Evolutionary conservation across 2,888 invertebrate genomes (phyloP).

Genomic region (Pecten maximus): DNA sequence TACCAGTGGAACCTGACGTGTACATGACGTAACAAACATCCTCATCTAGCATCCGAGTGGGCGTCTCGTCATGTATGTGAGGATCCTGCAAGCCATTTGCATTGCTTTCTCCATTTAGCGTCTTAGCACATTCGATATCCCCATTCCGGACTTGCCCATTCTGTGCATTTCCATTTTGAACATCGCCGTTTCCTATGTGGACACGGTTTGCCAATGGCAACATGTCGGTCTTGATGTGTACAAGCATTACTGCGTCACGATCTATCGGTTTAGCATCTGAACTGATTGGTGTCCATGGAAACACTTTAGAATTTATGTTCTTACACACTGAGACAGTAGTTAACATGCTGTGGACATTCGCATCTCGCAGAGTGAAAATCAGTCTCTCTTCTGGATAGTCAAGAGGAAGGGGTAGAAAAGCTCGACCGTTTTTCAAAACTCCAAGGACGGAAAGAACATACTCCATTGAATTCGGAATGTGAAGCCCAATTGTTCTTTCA

Average conservation of each 20-base stretch:
- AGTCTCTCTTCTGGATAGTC: conserved; percentile 69
- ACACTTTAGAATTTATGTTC: background rate
- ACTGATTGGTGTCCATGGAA: background rate
- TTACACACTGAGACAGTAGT: conserved; percentile 50
- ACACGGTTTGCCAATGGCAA: background rate
- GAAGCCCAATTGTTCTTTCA: conserved; percentile 61
- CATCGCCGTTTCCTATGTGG: background rate
- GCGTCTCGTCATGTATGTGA: background rate
- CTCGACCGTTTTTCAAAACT: conserved; percentile 58
- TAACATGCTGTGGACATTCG: conserved; percentile 59
- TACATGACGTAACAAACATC: conserved; percentile 86
- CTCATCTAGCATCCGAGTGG: background rate
- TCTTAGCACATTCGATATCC: background rate
- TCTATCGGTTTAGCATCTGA: background rate
- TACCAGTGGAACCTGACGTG: conserved; percentile 94
- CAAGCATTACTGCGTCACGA: background rate
- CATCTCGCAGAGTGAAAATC: conserved; percentile 67
- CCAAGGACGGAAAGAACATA: conserved; percentile 83
- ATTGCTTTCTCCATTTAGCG: background rate
- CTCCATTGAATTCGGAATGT: conserved; percentile 66
- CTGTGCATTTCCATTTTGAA: background rate
- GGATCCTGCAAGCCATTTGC: background rate
- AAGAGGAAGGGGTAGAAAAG: conserved; percentile 73
- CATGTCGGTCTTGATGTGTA: background rate
- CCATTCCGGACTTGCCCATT: background rate